These are phyloP conservation scores for Malurus melanocephalus DNA, from an alignment of 2,113 vertebrate genomes.

Conservation along the genomic window DNA sequence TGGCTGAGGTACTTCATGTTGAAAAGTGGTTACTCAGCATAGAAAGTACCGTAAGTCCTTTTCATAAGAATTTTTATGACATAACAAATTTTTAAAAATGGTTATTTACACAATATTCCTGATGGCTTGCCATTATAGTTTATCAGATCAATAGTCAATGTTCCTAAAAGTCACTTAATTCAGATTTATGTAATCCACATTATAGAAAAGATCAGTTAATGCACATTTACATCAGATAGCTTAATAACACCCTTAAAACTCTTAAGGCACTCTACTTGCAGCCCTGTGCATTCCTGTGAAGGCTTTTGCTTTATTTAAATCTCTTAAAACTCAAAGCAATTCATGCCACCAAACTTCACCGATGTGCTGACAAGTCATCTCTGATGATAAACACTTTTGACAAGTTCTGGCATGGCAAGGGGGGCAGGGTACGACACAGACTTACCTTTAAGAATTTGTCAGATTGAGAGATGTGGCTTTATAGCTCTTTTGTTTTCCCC, in stretches of 20 bases:
- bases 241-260: background rate
- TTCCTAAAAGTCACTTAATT: conserved; percentile 63
- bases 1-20: conserved; percentile 47
- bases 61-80: conserved; percentile 51
- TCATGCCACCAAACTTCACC: background rate
- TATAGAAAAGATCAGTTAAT: conserved; percentile 24
- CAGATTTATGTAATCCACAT: conserved; percentile 43
- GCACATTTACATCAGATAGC: conserved; percentile 34
- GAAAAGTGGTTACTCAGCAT: conserved; percentile 66
- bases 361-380: background rate
- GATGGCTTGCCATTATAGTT: conserved; percentile 30
- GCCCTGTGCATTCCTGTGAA: background rate
- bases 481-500: background rate
- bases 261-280: background rate
- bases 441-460: background rate
- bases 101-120: conserved; percentile 58
- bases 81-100: conserved; percentile 16
- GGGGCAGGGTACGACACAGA: background rate
- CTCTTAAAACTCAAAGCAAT: background rate
- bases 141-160: conserved; percentile 67
- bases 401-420: background rate
- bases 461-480: background rate
- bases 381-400: background rate
- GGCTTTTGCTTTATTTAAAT: background rate
- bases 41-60: conserved; percentile 35